A percentile compares a stretch with the other conserved stretches of the same genome.
phyloP scores from a whole-genome alignment of 2,113 vertebrate species.

The Emberiza fucata region DNA sequence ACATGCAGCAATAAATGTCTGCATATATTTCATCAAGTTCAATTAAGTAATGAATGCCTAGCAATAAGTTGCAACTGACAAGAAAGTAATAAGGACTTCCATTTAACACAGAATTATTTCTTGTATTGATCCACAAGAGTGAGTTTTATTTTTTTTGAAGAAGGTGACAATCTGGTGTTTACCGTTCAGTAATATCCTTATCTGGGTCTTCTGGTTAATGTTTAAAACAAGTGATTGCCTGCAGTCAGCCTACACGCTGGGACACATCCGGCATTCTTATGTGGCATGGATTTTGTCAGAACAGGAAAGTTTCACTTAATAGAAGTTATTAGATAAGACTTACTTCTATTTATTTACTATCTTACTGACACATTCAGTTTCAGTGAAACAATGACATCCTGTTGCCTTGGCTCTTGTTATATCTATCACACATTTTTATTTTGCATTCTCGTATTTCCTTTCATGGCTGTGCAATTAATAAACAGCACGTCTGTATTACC shows the following conservation, averaged over 20 bases:
- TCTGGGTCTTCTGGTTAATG: background rate
- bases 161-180: background rate
- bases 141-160: background rate
- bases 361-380: background rate
- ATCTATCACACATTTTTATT: background rate
- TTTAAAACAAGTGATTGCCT: background rate
- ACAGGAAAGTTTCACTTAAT: background rate
- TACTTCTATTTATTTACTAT: background rate
- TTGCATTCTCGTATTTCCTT: background rate
- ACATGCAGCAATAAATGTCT: background rate
- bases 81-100: background rate
- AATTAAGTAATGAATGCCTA: background rate
- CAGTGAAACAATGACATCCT: background rate
- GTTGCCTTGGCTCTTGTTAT: background rate
- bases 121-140: rapidly evolving
- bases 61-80: background rate
- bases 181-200: background rate
- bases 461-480: background rate
- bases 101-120: background rate
- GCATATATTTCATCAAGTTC: rapidly evolving
- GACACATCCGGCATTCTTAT: background rate
- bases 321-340: background rate
- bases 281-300: background rate
- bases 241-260: background rate
- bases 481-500: background rate